Base-by-base conservation (phyloP, 2,113 vertebrate species). In the Malurus elegans region DNA sequence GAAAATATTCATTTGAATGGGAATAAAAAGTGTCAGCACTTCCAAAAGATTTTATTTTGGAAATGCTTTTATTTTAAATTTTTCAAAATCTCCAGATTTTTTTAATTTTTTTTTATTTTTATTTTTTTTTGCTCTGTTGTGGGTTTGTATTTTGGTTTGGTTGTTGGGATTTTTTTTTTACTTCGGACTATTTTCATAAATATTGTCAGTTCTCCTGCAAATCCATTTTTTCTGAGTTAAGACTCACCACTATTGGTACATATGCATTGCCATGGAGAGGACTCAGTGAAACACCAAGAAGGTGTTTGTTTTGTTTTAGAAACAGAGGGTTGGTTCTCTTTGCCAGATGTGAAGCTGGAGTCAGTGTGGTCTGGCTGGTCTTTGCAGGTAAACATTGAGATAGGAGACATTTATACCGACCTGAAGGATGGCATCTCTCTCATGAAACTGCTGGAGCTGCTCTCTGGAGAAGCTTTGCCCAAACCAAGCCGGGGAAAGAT, bases 381-480 rank as follows among this genome's bases (percentile, higher is more conserved):
- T 95, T 86, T 31, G 10, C 97, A 99, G 98, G 98, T 97, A 32
- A 92, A 54, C 1, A 16, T 97, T 50, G 93, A 94, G 76, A 95
- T 99, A 96, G 97, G 93, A 16, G 98, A 99, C 11, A 96, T 99
- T 70, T 99, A 98, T 95, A 96, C 88, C 5, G 99, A 99, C 67
- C 97, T 99, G 91, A 98, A 98, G 50, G 98, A 98, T 21, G 99
- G 99, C 20, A 96, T 97, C 23, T 75, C 83, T 90, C 98, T 99
- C 24, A 97, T 99, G 26, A 95, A 96, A 64, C 98, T 99, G 20
- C 96, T 99, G 86, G 99, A 99, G 97, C 97, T 99, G 67, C 98
- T 99, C 79, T 98, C 98, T 14, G 97, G 96, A 24, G 98, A 98
- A 75, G 80, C 70, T 71, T 95, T 99, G 90, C 98, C 98, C 13